Conservation (phyloP, 1,140 invertebrate species). For the Apocrypta bakeri region DNA sequence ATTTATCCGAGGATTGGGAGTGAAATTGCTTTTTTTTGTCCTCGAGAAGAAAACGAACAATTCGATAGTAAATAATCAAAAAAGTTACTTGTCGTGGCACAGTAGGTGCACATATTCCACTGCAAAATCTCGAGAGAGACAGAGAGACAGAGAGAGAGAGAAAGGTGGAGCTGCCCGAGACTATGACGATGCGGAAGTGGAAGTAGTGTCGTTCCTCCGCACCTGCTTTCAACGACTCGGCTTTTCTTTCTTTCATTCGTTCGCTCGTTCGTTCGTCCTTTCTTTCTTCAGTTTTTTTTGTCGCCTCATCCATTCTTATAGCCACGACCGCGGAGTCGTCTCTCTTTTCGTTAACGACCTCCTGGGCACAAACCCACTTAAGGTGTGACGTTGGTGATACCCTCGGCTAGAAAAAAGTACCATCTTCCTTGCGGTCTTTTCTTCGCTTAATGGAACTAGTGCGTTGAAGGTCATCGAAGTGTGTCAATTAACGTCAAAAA, state of each 20-base stretch:
- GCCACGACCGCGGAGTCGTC: background rate
- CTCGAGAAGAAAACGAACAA: no score
- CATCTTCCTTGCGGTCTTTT: constrained; percentile 43
- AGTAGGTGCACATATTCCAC: no score
- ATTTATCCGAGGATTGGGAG: no score
- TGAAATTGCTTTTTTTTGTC: no score
- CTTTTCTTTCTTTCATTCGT: constrained; percentile 47
- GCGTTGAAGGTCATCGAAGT: constrained; percentile 21
- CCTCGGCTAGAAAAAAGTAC: constrained; percentile 56
- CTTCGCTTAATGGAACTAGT: background rate
- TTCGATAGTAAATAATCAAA: background rate
- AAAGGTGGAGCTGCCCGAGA: background rate
- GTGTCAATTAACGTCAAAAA: constrained; percentile 39
- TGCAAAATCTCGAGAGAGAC: no score
- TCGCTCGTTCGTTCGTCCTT: background rate
- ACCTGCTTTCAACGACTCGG: constrained; percentile 57
- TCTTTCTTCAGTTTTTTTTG: background rate
- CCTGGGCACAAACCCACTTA: constrained; percentile 56
- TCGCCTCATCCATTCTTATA: background rate
- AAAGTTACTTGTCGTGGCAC: no score
- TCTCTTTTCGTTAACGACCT: constrained; percentile 55
- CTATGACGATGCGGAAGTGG: constrained; percentile 29
- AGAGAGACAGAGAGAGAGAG: constrained; percentile 20
- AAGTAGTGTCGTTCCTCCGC: constrained; percentile 28
- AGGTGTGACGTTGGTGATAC: constrained; percentile 45